A percentile compares a stretch with the other conserved stretches of the same genome.
Evolutionary conservation across 2,113 vertebrate species (phyloP).

Genomic region (Anser cygnoides): DNA sequence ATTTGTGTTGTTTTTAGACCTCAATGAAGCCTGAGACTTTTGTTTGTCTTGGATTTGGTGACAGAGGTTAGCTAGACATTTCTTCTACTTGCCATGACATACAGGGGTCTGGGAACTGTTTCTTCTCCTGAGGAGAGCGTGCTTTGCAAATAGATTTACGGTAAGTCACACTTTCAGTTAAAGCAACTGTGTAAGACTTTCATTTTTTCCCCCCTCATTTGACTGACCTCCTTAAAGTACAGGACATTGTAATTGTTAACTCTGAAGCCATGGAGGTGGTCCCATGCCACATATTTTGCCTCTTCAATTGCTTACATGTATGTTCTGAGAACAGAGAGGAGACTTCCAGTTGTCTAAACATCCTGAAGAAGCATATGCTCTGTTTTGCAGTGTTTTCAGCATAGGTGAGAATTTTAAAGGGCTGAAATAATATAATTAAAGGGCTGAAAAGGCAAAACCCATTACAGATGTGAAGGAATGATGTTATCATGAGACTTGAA

Average conservation of each 20-base stretch:
- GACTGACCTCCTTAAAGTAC: not conserved
- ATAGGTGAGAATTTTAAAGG: not conserved
- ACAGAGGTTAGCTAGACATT: not conserved
- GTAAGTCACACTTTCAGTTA: not conserved
- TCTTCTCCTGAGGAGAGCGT: not conserved
- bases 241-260: not conserved
- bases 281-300: not conserved
- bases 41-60: not conserved
- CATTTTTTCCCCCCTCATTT: not conserved
- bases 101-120: not conserved
- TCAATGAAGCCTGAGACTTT: not conserved
- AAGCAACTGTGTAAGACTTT: not conserved
- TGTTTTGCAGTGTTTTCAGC: not conserved
- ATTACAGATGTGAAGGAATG: not conserved
- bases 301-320: accelerated
- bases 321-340: not conserved
- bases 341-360: not conserved
- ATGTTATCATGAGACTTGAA: not conserved
- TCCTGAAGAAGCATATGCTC: not conserved
- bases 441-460: not conserved
- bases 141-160: not conserved
- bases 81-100: not conserved
- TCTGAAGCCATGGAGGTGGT: not conserved
- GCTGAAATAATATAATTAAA: not conserved
- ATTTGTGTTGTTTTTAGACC: not conserved